phyloP scores from a whole-genome alignment of 2,113 vertebrate species.

The Zapus hudsonius region DNA sequence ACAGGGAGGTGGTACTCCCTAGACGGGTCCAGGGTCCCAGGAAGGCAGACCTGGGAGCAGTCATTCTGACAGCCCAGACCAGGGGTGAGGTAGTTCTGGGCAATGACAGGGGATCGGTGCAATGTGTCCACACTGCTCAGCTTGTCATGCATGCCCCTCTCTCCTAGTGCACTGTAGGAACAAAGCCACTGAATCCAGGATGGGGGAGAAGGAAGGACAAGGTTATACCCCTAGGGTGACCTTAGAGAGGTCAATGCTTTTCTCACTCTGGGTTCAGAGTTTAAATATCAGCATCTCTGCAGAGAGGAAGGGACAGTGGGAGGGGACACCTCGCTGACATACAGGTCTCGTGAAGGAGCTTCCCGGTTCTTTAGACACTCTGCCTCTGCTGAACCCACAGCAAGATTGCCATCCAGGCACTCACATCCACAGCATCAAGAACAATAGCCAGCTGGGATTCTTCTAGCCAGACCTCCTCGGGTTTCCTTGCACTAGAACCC shows the following conservation, averaged over 20 bases:
- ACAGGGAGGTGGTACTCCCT: background rate
- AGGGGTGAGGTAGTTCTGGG: background rate
- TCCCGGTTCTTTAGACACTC: slow-evolving; percentile 84
- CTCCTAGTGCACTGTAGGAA: background rate
- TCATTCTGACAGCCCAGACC: background rate
- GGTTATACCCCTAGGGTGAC: background rate
- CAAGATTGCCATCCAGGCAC: slow-evolving; percentile 62
- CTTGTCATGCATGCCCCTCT: background rate
- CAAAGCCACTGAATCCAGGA: background rate
- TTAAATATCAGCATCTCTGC: background rate
- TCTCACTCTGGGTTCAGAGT: background rate
- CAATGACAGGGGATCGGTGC: background rate
- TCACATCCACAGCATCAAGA: no score
- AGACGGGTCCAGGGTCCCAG: background rate
- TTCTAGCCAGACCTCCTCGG: background rate
- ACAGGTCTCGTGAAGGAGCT: slow-evolving; percentile 81
- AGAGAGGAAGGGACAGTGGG: background rate
- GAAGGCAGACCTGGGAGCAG: background rate
- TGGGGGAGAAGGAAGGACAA: no score
- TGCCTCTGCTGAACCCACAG: slow-evolving; percentile 68
- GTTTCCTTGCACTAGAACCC: background rate
- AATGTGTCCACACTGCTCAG: background rate
- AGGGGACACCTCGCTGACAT: background rate
- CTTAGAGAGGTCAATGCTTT: background rate
- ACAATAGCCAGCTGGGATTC: background rate